Evolutionary conservation across 2,888 invertebrate species (phyloP).

Genomic region (Acleris holmiana): DNA sequence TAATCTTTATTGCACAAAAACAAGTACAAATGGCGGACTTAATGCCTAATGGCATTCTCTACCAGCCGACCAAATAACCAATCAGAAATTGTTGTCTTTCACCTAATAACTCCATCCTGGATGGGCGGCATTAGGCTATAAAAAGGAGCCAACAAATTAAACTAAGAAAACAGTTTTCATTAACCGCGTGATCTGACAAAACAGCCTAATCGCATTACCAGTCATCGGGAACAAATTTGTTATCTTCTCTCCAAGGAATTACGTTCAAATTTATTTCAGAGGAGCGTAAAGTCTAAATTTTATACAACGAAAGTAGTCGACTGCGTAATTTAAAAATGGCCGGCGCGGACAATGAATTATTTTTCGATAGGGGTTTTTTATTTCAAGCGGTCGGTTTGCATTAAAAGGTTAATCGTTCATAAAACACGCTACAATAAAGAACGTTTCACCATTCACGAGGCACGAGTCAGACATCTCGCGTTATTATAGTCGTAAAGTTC

Average conservation of each 20-base stretch:
- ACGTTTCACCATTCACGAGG: slow-evolving; percentile 75
- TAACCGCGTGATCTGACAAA: slow-evolving; percentile 78
- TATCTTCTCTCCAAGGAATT: slow-evolving; percentile 54
- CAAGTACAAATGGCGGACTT: too few relatives aligned
- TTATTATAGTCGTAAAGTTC: slow-evolving; percentile 83
- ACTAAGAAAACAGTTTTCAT: slow-evolving; percentile 63
- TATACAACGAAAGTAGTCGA: not conserved
- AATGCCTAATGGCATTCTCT: too few relatives aligned
- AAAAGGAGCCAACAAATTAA: slow-evolving; percentile 14
- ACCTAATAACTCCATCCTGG: too few relatives aligned
- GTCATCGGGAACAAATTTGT: slow-evolving; percentile 77
- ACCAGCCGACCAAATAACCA: too few relatives aligned
- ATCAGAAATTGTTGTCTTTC: too few relatives aligned
- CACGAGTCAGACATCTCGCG: slow-evolving; percentile 81
- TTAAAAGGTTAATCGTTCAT: slow-evolving; percentile 84
- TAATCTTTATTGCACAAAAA: too few relatives aligned
- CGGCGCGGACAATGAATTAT: slow-evolving; percentile 37
- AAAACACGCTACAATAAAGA: slow-evolving; percentile 82
- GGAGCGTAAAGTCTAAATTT: slow-evolving; percentile 46
- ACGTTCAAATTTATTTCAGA: slow-evolving; percentile 51
- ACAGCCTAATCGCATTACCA: slow-evolving; percentile 64
- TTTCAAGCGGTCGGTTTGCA: slow-evolving; percentile 68
- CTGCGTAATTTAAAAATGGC: slow-evolving; percentile 39
- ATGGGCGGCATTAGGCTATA: not conserved
- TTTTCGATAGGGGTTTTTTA: slow-evolving; percentile 58